These are phyloP conservation scores for Acleris laterana DNA, from an alignment of 2,888 invertebrate genomes.

Conservation along the genomic window DNA sequence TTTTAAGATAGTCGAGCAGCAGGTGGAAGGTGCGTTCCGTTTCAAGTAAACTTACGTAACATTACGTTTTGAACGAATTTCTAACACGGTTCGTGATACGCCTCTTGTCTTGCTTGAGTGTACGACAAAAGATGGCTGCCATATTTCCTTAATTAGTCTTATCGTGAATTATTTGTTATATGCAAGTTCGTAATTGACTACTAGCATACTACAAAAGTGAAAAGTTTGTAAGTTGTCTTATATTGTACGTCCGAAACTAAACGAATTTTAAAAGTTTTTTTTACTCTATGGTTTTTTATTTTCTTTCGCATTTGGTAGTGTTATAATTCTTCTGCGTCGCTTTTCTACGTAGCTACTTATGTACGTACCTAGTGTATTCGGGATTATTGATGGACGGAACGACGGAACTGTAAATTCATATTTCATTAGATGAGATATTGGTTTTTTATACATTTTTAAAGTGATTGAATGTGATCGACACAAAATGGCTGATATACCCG, in stretches of 20 bases:
- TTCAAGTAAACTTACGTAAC: constrained; percentile 47
- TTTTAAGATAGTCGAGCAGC: constrained; percentile 56
- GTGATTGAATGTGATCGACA: constrained; percentile 30
- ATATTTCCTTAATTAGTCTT: constrained; percentile 10
- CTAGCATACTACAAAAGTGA: background rate
- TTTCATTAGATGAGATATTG: constrained; percentile 14
- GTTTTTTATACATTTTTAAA: constrained; percentile 5
- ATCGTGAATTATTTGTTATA: background rate
- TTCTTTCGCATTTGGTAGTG: constrained; percentile 46
- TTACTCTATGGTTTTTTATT: constrained; percentile 72
- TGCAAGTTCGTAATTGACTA: background rate
- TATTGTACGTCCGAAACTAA: constrained; percentile 26
- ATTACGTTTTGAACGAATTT: constrained; percentile 29
- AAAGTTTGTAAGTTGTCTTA: constrained; percentile 23
- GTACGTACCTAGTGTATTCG: constrained; percentile 24
- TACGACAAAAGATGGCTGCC: constrained; percentile 33
- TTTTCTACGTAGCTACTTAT: constrained; percentile 20
- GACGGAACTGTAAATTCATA: constrained; percentile 8
- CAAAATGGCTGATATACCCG: constrained; percentile 72
- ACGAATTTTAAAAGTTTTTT: constrained; percentile 50
- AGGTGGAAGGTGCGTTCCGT: constrained; percentile 60
- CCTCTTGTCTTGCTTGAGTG: background rate
- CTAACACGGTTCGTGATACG: constrained; percentile 6
- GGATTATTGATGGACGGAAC: constrained; percentile 26
- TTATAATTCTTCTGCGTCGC: constrained; percentile 40